phyloP scores from a whole-genome alignment of 2,888 invertebrate genomes.

The Sphaeridia pumilis region DNA sequence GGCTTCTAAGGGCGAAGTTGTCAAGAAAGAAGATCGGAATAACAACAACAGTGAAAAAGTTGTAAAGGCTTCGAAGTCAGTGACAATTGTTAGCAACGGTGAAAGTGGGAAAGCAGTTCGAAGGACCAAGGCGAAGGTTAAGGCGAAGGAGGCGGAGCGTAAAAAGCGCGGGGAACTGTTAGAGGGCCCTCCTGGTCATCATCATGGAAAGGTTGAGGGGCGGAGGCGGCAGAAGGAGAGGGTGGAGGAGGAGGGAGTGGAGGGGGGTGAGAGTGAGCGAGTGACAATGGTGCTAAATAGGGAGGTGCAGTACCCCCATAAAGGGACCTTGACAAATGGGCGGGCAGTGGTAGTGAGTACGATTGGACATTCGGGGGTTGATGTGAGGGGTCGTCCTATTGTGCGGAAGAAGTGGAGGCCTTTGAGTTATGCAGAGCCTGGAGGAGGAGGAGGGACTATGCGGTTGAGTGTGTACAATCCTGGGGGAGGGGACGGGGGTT shows the following conservation, averaged over 20 bases:
- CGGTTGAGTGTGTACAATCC: constrained; percentile 1
- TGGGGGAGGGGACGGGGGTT: background rate
- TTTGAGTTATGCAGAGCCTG: constrained; percentile 28
- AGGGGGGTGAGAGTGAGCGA: background rate
- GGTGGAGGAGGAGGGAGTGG: background rate
- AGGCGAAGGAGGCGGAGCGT: background rate
- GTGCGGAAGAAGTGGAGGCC: constrained; percentile 22
- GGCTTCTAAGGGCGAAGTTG: no score
- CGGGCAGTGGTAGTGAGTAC: background rate
- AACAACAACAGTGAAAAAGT: no score
- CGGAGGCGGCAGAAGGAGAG: background rate
- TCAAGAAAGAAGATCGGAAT: background rate
- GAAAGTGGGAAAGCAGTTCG: background rate
- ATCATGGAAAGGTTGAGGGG: background rate
- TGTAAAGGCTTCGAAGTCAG: no score
- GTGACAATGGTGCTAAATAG: background rate
- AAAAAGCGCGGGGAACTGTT: background rate
- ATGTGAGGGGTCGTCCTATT: constrained; percentile 13
- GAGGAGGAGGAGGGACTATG: background rate
- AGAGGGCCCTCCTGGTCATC: background rate
- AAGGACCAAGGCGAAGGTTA: background rate
- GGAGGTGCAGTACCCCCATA: background rate
- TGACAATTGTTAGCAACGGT: background rate
- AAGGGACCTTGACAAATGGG: background rate
- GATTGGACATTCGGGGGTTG: constrained; percentile 7